These are phyloP conservation scores for Ophraella communa DNA, from an alignment of 2,888 invertebrate species.

Conservation along the genomic window DNA sequence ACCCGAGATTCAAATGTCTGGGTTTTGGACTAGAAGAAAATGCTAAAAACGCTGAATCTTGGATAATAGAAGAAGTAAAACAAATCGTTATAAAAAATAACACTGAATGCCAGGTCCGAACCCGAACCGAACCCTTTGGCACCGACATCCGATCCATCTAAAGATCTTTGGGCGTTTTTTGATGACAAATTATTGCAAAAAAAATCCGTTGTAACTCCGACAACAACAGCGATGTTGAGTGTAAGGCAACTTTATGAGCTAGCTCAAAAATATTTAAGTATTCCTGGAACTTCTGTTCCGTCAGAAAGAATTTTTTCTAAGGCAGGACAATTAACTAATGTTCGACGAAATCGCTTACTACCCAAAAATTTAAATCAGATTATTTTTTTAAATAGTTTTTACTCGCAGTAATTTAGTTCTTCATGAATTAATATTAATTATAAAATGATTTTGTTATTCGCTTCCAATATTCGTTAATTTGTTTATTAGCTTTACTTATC, in stretches of 20 bases:
- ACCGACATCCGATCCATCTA: too few relatives aligned
- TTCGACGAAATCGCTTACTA: slow-evolving; percentile 34
- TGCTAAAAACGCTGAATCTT: slow-evolving; percentile 33
- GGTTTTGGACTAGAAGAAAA: slow-evolving; percentile 38
- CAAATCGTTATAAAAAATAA: not conserved
- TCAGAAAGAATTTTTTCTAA: slow-evolving; percentile 44
- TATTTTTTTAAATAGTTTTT: slow-evolving; percentile 33
- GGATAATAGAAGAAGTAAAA: slow-evolving; percentile 30
- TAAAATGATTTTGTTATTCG: too few relatives aligned
- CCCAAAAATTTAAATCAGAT: slow-evolving; percentile 38
- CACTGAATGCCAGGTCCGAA: too few relatives aligned
- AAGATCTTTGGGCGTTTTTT: slow-evolving; percentile 29
- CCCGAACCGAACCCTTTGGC: not conserved
- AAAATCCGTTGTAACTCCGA: slow-evolving; percentile 14
- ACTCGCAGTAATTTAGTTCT: too few relatives aligned
- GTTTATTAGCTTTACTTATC: too few relatives aligned
- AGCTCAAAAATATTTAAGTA: slow-evolving; percentile 35
- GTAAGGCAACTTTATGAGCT: slow-evolving; percentile 35
- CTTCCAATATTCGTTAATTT: too few relatives aligned
- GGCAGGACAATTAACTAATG: slow-evolving; percentile 40
- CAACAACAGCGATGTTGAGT: slow-evolving; percentile 12
- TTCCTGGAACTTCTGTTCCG: slow-evolving; percentile 43
- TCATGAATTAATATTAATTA: too few relatives aligned
- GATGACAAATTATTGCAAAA: slow-evolving; percentile 27
- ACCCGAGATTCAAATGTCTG: slow-evolving; percentile 40